A percentile compares a stretch with the other conserved stretches of the same genome.
Conservation (phyloP, 2,888 invertebrate genomes). For the Ceramica pisi region DNA sequence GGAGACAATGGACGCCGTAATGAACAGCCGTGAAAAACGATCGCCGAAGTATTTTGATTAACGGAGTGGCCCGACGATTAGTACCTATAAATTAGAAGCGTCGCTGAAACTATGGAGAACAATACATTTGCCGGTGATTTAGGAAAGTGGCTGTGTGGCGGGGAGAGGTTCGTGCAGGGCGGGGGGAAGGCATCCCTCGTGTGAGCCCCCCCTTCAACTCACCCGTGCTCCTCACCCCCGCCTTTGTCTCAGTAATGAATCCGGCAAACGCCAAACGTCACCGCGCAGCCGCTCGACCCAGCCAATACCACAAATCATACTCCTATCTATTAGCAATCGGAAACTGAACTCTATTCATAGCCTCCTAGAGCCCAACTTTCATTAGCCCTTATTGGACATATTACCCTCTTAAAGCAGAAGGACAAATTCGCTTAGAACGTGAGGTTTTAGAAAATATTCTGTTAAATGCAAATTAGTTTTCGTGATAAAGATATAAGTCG, state of each 20-base stretch:
- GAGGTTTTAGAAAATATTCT: slow-evolving; percentile 82
- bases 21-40: slow-evolving; percentile 44
- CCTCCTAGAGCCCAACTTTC: slow-evolving; percentile 53
- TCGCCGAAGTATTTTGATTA: slow-evolving; percentile 63
- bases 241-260: slow-evolving; percentile 90
- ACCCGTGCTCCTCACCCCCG: slow-evolving; percentile 68
- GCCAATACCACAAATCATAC: slow-evolving; percentile 82
- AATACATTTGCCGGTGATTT: slow-evolving; percentile 88
- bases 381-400: slow-evolving; percentile 55
- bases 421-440: slow-evolving; percentile 82
- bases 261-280: slow-evolving; percentile 89
- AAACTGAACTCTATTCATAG: slow-evolving; percentile 76
- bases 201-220: slow-evolving; percentile 64
- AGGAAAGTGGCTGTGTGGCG: slow-evolving; percentile 85
- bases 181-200: slow-evolving; percentile 69
- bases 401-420: slow-evolving; percentile 44
- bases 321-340: slow-evolving; percentile 74
- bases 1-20: slow-evolving; percentile 29
- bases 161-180: slow-evolving; percentile 55
- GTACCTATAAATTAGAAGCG: slow-evolving; percentile 64
- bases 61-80: slow-evolving; percentile 62
- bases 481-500: slow-evolving; percentile 78
- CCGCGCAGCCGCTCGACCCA: slow-evolving; percentile 83
- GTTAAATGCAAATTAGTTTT: slow-evolving; percentile 85
- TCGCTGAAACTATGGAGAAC: slow-evolving; percentile 72